Evolutionary conservation across 2,797 vertebrate species (phyloP).

Genomic region (Nyctalus aviator): DNA sequence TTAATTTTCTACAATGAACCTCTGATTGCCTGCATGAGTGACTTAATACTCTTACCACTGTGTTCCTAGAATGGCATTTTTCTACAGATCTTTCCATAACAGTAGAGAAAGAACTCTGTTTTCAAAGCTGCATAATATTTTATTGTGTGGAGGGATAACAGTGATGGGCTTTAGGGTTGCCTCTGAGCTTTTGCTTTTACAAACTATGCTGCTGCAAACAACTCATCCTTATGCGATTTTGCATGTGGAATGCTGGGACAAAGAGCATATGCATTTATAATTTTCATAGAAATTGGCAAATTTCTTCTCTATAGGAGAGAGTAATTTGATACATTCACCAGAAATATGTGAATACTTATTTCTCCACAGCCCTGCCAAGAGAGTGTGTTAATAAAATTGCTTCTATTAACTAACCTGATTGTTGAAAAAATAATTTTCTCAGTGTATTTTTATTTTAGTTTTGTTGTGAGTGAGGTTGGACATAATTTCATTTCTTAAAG

Average conservation of each 20-base stretch:
- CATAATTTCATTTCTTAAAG: slow-evolving; percentile 18
- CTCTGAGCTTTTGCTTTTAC: not conserved
- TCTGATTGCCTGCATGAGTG: not conserved
- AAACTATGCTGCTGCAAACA: not conserved
- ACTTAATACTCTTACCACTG: not conserved
- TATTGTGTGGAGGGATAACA: not conserved
- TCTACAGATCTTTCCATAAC: not conserved
- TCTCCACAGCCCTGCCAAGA: not conserved
- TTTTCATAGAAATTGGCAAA: not conserved
- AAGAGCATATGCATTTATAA: not conserved
- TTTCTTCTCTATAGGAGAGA: not conserved
- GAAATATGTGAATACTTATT: not conserved
- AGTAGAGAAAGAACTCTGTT: not conserved
- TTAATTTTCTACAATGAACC: not conserved
- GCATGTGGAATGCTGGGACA: not conserved
- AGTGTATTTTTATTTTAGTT: not conserved
- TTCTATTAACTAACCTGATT: not conserved
- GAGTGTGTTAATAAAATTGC: not conserved
- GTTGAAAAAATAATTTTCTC: not conserved
- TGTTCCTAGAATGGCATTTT: not conserved
- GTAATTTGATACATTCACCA: not conserved
- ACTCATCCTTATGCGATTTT: not conserved
- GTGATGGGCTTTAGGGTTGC: not conserved
- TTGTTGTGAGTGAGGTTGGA: not conserved
- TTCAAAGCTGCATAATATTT: not conserved